Percentiles rank a stretch among this genome's conserved stretches.
These are phyloP conservation scores for Helostoma temminkii DNA, from an alignment of 2,797 vertebrate species.

Conservation along the genomic window DNA sequence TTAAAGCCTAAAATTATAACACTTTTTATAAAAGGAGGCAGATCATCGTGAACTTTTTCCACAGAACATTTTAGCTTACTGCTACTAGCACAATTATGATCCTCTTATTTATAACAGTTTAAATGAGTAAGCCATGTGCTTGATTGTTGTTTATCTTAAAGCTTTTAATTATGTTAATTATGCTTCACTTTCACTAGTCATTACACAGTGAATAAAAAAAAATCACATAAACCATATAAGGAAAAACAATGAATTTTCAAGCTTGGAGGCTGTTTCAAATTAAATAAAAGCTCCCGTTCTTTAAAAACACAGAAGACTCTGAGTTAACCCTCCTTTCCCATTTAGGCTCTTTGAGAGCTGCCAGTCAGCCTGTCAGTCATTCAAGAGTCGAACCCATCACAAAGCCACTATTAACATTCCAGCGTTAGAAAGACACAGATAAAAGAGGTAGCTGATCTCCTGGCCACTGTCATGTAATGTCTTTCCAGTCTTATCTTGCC, in stretches of 20 bases:
- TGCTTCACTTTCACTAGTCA: too few relatives aligned
- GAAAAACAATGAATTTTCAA: conserved; percentile 37
- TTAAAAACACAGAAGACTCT: conserved; percentile 32
- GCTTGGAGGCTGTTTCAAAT: conserved; percentile 30
- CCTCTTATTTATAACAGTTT: too few relatives aligned
- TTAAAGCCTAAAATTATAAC: conserved; percentile 41
- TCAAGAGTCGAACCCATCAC: conserved; percentile 59
- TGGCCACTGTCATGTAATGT: conserved; percentile 45
- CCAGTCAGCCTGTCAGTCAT: conserved; percentile 68
- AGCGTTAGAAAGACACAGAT: conserved; percentile 59
- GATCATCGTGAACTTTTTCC: background rate
- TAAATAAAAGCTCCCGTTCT: conserved; percentile 45
- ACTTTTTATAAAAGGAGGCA: background rate
- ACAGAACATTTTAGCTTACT: background rate
- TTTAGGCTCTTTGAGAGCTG: conserved; percentile 59
- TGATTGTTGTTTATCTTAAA: background rate
- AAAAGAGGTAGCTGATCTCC: conserved; percentile 58
- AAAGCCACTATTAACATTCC: conserved; percentile 81
- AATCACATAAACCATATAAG: conserved; percentile 32
- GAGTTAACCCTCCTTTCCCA: conserved; percentile 12
- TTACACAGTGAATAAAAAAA: conserved; percentile 15
- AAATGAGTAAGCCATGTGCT: too few relatives aligned
- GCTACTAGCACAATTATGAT: too few relatives aligned
- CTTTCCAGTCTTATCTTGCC: conserved; percentile 39
- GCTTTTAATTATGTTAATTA: background rate